A percentile compares a stretch with the other conserved stretches of the same genome.
These are phyloP conservation scores for Galeopsomyia nigrocyanea DNA, from an alignment of 2,888 invertebrate species.

Conservation along the genomic window DNA sequence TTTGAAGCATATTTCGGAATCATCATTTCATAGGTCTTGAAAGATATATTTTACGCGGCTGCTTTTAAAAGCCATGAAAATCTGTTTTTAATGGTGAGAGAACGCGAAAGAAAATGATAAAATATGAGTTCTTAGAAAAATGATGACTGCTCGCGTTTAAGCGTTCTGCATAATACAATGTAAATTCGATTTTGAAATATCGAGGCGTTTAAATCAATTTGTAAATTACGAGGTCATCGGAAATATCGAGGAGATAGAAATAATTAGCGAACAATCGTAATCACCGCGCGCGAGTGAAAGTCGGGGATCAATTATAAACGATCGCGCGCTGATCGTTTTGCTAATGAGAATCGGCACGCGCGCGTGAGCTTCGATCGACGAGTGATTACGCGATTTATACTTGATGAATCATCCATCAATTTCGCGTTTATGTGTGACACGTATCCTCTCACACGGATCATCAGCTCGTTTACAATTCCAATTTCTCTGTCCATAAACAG, in stretches of 20 bases:
- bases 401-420: slow-evolving; percentile 1
- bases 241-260: background rate
- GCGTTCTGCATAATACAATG: too few species aligned
- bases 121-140: too few species aligned
- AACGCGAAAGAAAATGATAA: too few species aligned
- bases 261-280: background rate
- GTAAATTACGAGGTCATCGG: background rate
- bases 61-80: too few species aligned
- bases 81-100: too few species aligned
- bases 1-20: too few species aligned
- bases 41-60: too few species aligned
- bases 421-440: slow-evolving; percentile 1
- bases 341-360: background rate
- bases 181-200: too few species aligned
- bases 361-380: background rate
- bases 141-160: too few species aligned
- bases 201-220: background rate
- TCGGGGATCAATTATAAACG: slow-evolving; percentile 4
- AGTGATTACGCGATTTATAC: background rate
- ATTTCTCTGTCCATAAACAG: background rate
- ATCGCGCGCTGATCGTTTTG: background rate
- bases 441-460: background rate
- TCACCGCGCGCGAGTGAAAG: slow-evolving; percentile 14
- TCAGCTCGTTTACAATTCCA: background rate
- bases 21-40: too few species aligned